Percentiles rank a stretch among this genome's conserved stretches.
phyloP scores from a whole-genome alignment of 2,888 invertebrate genomes.

The Aspidiotus destructor region DNA sequence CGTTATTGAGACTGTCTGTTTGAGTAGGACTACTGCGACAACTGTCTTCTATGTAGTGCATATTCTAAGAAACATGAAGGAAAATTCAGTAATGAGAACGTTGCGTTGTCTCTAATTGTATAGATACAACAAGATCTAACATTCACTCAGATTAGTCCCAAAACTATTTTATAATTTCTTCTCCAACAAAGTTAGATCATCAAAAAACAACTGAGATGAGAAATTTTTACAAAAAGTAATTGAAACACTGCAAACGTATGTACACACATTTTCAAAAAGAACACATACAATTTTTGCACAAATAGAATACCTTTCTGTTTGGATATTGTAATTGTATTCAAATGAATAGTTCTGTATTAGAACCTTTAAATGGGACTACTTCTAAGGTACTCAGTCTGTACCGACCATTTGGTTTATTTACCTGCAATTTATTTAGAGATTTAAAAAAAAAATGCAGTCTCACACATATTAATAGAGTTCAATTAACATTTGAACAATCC shows the following conservation, averaged over 20 bases:
- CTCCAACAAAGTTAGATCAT: too few species aligned
- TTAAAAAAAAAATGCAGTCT: too few species aligned
- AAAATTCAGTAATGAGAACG: background rate
- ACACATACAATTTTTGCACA: too few species aligned
- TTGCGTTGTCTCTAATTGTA: background rate
- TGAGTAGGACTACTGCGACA: constrained; percentile 24
- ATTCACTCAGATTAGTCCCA: too few species aligned
- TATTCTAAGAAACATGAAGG: constrained; percentile 16
- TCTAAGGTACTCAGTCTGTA: constrained; percentile 24
- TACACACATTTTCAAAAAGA: too few species aligned
- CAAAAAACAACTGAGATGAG: too few species aligned
- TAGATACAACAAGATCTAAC: background rate
- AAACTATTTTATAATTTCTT: too few species aligned
- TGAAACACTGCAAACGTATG: too few species aligned
- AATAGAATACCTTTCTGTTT: too few species aligned
- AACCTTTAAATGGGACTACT: constrained; percentile 25
- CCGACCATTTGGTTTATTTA: constrained; percentile 27
- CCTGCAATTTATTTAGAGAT: constrained; percentile 15
- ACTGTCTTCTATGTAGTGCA: constrained; percentile 28
- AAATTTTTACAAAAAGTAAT: too few species aligned
- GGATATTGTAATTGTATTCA: background rate
- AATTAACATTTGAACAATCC: too few species aligned
- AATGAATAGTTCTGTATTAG: constrained; percentile 28
- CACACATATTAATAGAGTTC: too few species aligned
- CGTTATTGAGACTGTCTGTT: constrained; percentile 34